A percentile compares a stretch with the other conserved stretches of the same genome.
Evolutionary conservation across 1,140 invertebrate species (phyloP).

Genomic region (Pseudoatta argentina): DNA sequence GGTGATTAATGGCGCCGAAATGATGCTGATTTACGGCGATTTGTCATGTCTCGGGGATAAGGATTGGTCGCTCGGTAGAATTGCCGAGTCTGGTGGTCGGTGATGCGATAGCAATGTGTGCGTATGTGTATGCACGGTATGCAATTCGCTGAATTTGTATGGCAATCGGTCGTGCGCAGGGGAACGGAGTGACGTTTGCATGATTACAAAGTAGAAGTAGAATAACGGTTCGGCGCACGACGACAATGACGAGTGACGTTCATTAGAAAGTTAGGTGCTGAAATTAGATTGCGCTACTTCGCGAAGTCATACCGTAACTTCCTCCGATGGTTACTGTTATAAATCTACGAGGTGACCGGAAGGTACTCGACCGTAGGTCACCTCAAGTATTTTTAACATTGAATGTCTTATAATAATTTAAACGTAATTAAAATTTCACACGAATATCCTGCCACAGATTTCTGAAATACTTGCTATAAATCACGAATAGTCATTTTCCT

Average conservation of each 20-base stretch:
- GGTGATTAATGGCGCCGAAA: conserved; percentile 64
- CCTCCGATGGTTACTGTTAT: conserved; percentile 31
- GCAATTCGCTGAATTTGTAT: conserved; percentile 55
- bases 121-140: background rate
- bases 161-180: conserved; percentile 48
- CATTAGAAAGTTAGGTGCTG: conserved; percentile 58
- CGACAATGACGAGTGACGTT: conserved; percentile 60
- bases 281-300: conserved; percentile 62
- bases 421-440: background rate
- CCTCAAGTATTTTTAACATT: conserved; percentile 11
- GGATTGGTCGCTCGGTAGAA: conserved; percentile 45
- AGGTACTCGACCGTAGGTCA: background rate
- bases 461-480: background rate
- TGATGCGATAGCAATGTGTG: background rate
- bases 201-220: conserved; percentile 62
- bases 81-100: conserved; percentile 7
- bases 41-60: conserved; percentile 54
- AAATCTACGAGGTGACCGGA: conserved; percentile 26
- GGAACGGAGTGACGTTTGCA: conserved; percentile 50
- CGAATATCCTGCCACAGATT: background rate
- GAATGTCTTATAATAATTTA: conserved; percentile 5
- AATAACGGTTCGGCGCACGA: conserved; percentile 55
- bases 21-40: conserved; percentile 60
- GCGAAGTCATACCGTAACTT: conserved; percentile 53
- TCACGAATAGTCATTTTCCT: background rate